phyloP scores from a whole-genome alignment of 2,797 vertebrate genomes.

The Chrysocyon brachyurus region DNA sequence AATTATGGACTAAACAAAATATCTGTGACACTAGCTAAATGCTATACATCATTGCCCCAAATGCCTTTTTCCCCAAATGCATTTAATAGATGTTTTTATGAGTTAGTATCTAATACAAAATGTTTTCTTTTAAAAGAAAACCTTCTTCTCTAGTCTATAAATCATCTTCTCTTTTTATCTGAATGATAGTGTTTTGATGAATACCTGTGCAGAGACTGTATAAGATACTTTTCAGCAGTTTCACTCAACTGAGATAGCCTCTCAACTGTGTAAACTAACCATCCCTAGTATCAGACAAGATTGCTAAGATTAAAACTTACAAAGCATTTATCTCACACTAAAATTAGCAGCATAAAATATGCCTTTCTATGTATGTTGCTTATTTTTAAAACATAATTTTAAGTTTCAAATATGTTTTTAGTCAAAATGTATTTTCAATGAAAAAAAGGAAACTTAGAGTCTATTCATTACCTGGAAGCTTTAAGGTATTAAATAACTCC shows the following conservation, averaged over 20 bases:
- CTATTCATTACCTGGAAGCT: slow-evolving; percentile 21
- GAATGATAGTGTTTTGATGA: not conserved
- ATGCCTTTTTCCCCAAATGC: not conserved
- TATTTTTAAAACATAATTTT: slow-evolving; percentile 45
- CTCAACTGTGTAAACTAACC: not conserved
- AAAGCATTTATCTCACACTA: not conserved
- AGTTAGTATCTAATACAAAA: not conserved
- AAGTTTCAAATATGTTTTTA: slow-evolving; percentile 49
- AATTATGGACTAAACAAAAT: not conserved
- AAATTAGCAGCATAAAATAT: not conserved
- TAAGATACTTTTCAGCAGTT: slow-evolving; percentile 28
- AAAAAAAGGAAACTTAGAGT: slow-evolving; percentile 52
- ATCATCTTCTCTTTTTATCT: not conserved
- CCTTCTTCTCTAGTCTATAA: not conserved
- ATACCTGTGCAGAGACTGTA: not conserved
- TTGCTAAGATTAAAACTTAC: slow-evolving; percentile 8
- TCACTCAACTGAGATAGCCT: not conserved
- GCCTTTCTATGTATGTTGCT: not conserved
- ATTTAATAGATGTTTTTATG: not conserved
- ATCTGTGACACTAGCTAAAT: not conserved
- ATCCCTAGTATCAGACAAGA: not conserved
- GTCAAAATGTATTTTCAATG: slow-evolving; percentile 57
- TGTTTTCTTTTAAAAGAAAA: not conserved
- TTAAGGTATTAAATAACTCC: slow-evolving; percentile 60
- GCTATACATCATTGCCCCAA: not conserved